Percentiles rank a stretch among this genome's conserved stretches.
phyloP scores from a whole-genome alignment of 2,888 invertebrate species.

The Rotaria socialis region DNA sequence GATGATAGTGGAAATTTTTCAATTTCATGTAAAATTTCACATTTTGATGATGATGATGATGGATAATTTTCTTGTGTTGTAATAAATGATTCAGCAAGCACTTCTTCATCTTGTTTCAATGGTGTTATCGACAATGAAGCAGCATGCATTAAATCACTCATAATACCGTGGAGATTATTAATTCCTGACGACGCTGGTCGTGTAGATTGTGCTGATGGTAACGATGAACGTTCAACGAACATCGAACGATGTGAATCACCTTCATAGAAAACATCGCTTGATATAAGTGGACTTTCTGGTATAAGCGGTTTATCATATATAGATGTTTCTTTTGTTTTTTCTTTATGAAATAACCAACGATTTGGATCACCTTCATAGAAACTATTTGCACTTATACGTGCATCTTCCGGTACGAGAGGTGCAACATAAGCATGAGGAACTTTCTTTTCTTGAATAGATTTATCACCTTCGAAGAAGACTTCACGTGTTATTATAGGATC shows the following conservation, averaged over 20 bases:
- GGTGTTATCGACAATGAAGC: not conserved
- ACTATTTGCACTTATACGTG: not conserved
- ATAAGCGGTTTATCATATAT: not conserved
- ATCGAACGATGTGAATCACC: not conserved
- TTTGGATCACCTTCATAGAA: conserved; percentile 18
- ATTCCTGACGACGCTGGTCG: not conserved
- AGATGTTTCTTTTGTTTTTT: not conserved
- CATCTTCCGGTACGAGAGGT: not conserved
- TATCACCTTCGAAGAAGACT: not conserved
- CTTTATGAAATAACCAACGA: not conserved
- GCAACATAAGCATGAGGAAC: not conserved
- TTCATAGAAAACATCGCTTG: conserved; percentile 33
- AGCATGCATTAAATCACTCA: conserved; percentile 4
- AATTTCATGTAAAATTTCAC: conserved; percentile 15
- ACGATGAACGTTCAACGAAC: not conserved
- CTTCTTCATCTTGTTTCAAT: not conserved
- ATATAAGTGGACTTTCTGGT: conserved; percentile 14
- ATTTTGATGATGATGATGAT: not conserved
- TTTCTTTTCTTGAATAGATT: not conserved
- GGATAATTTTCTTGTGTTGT: not conserved
- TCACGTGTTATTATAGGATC: not conserved
- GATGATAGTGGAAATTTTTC: not conserved
- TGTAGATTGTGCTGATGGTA: not conserved
- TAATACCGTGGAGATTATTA: not conserved
- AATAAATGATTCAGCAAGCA: not conserved